Conservation (phyloP, 2,888 invertebrate species). For the Willowsia nigromaculata region DNA sequence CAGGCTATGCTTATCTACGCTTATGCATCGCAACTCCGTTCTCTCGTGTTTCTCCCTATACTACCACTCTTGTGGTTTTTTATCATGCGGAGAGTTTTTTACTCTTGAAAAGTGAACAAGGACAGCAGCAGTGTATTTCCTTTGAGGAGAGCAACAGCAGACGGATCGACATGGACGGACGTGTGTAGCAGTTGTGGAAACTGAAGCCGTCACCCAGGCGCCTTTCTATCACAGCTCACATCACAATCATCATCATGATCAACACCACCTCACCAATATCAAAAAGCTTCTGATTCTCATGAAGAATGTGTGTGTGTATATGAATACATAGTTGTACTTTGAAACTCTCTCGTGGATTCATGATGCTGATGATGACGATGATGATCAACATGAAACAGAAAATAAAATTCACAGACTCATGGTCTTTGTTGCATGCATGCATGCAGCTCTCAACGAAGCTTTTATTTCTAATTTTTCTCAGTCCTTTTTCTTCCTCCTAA, state of each 20-base stretch:
- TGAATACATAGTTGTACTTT: background rate
- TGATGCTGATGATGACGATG: slow-evolving; percentile 8
- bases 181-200: slow-evolving; percentile 65
- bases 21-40: background rate
- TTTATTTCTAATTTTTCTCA: background rate
- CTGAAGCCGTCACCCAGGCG: slow-evolving; percentile 78
- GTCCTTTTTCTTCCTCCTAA: slow-evolving; percentile 36
- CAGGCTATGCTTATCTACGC: slow-evolving; percentile 4
- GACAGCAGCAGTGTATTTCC: background rate
- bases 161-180: slow-evolving; percentile 24
- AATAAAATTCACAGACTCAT: slow-evolving; percentile 66
- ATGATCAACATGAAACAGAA: slow-evolving; percentile 60
- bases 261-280: slow-evolving; percentile 39
- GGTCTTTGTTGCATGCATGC: slow-evolving; percentile 46
- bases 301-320: background rate
- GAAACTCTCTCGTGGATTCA: slow-evolving; percentile 11
- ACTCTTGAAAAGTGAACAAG: background rate
- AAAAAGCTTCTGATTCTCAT: slow-evolving; percentile 60
- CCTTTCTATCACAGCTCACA: slow-evolving; percentile 78
- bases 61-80: slow-evolving; percentile 24
- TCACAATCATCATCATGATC: slow-evolving; percentile 73
- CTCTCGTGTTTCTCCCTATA: background rate
- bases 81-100: background rate
- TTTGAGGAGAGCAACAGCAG: background rate
- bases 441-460: slow-evolving; percentile 32